Base-by-base conservation (phyloP, 1,140 invertebrate species). In the Drosophila chauvacae region DNA sequence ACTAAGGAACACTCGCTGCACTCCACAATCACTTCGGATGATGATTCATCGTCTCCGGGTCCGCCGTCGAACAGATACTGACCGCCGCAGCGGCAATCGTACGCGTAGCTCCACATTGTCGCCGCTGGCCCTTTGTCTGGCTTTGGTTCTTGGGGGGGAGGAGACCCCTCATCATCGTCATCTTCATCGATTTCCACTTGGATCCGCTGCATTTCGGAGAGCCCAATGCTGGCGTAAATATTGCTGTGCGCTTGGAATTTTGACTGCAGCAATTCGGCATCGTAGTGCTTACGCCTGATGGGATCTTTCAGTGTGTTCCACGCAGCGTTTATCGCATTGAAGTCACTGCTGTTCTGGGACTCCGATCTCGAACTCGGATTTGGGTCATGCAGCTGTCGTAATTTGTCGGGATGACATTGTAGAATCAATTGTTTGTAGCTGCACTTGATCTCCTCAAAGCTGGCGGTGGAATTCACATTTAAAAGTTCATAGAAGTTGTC, bases 381-480 rank as follows among this genome's bases (percentile, higher is more conserved):
- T 71, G 77, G 80, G 80, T 91, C 78, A 70, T 65, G 33, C 11
- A 61, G 64, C 59, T 91, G 88, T 65, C 72, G 81, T 70, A 92
- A 77, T 92, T 92, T 92, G 86, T 92, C 91, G 51, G 91, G 91
- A 92, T 92, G 91, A 90, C 85, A 92, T 87, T 90, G 88, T 87
- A 92, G 71, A 85, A 92, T 91, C 80, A 92, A 84, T 80, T 91
- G 85, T 45, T 92, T 92, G 77, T 92, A 92, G 81, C 83, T 92
- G 41, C 64, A 50, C 55, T 91, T 92, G 57, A 92, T 79, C 78
- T 92, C 88, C 37, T 92, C 91, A 41, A 85, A 75, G 10, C 66
- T 85, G 56, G 91, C 91, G 37, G 57, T 85, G 56, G 85, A 41
- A 7, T 47, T 11, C 20, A 73, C 74, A 53, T 91, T 79, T 7